Evolutionary conservation across 2,888 invertebrate genomes (phyloP), one percentile per base, ranked within the genome.

Genomic region (Macrophya alboannulata): DNA sequence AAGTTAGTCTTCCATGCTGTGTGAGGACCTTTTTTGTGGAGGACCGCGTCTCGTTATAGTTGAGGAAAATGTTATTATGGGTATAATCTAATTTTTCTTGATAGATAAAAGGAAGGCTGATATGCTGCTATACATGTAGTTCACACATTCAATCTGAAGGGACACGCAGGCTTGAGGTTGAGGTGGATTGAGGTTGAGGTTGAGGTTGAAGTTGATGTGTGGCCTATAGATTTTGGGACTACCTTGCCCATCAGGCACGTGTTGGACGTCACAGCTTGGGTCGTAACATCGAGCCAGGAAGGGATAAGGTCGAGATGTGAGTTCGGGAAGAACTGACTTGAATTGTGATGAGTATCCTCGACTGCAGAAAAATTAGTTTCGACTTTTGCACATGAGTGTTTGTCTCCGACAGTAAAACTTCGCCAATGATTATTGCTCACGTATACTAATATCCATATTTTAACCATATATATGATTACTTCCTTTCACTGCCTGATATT

Each of bases 261-360:
- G 71, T 71, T 8, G 71, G 71, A 40, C 71, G 71, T 71, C 71
- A 71, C 71, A 71, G 71, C 71, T 71, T 71, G 71, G 8, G 17
- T 40, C 40, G 62, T 62, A 62, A 25, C 25, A 62, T 21, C 21
- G 25, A 62, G 21, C 31, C 37, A 71, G 8, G n/a, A 71, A 40
- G 17, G 71, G 40, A 71, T 40, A n/a, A n/a, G n/a, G 71, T 40
- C n/a, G 40, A 71, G n/a, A 71, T 40, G 71, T 71, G 71, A 71
- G 71, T 40, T 40, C 31, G 71, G n/a, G 40, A 71, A 40, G 71
- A 71, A 40, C 71, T 71, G 71, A 40, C n/a, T 71, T 40, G 71
- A 40, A 71, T 71, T 40, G 15, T 40, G 71, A 71, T 71, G 71
- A 71, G 31, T 71, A 71, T 71, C 31, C 3, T 37, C 5, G 9